Conservation (phyloP, 2,113 vertebrate species). For the Apodemus speciosus region DNA sequence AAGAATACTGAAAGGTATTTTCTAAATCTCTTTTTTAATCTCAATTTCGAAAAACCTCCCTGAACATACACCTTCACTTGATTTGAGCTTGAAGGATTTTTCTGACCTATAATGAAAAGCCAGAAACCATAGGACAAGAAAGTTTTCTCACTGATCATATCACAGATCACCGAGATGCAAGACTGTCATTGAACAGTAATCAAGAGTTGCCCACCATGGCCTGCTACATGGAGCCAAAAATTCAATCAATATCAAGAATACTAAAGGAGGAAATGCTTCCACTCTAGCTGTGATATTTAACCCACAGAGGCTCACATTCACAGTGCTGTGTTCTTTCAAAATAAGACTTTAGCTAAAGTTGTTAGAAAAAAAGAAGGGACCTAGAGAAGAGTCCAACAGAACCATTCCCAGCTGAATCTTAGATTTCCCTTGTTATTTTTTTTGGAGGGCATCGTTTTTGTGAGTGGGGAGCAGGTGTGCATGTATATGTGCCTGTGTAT, state of each 20-base stretch:
- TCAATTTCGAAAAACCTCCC: not conserved
- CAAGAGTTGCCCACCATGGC: not conserved
- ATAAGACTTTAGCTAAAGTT: not conserved
- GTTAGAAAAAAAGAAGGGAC: not conserved
- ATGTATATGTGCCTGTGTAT: too few relatives aligned
- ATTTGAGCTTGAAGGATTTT: not conserved
- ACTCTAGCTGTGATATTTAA: not conserved
- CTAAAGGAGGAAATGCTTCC: not conserved
- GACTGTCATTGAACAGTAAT: not conserved
- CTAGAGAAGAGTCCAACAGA: not conserved
- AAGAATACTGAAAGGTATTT: not conserved
- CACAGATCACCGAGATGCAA: not conserved
- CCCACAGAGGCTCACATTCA: not conserved
- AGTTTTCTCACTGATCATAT: constrained; percentile 26
- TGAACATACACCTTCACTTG: not conserved
- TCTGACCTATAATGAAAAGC: not conserved
- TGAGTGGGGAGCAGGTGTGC: not conserved
- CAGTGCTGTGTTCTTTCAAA: constrained; percentile 24
- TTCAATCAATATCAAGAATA: not conserved
- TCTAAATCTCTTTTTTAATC: not conserved
- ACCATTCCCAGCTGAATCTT: not conserved
- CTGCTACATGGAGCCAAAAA: not conserved
- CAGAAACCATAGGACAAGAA: not conserved
- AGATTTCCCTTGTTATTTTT: not conserved
- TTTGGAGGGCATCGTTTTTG: too few relatives aligned